Conservation (phyloP, 2,888 invertebrate genomes). For the Lycocerus yunnanus region DNA sequence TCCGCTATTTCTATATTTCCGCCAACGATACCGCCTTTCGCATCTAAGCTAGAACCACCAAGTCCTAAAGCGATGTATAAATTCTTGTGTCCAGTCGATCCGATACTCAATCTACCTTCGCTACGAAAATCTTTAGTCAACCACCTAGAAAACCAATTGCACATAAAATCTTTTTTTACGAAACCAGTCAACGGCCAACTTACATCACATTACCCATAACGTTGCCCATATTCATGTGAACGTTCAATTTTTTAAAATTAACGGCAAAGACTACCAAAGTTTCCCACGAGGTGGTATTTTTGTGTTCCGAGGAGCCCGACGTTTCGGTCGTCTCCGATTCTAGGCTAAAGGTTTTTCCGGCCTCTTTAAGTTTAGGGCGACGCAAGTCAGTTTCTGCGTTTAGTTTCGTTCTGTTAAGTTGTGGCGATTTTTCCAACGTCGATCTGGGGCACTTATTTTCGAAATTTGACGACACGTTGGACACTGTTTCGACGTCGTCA, state of each 20-base stretch:
- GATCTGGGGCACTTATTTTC: constrained; percentile 36
- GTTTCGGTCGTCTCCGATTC: constrained; percentile 58
- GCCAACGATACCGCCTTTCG: constrained; percentile 96
- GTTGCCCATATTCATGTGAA: constrained; percentile 99
- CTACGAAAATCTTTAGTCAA: constrained; percentile 90
- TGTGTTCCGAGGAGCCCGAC: constrained; percentile 64
- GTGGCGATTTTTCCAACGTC: constrained; percentile 45
- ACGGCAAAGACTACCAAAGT: constrained; percentile 94
- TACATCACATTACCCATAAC: constrained; percentile 97
- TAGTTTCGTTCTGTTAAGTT: constrained; percentile 59
- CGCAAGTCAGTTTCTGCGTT: constrained; percentile 61
- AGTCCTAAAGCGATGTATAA: constrained; percentile 87
- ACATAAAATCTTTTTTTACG: neutral
- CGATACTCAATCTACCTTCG: constrained; percentile 89
- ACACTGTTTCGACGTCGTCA: constrained; percentile 46
- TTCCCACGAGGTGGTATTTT: constrained; percentile 86
- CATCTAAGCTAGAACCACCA: constrained; percentile 89
- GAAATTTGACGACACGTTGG: constrained; percentile 26
- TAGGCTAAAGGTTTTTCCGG: constrained; percentile 62
- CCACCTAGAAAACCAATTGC: constrained; percentile 66
- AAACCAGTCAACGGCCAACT: constrained; percentile 43
- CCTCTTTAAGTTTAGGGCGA: constrained; percentile 58
- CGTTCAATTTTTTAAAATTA: constrained; percentile 93
- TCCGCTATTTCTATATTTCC: constrained; percentile 91
- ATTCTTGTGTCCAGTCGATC: constrained; percentile 93